Evolutionary conservation across 23 tunicate genomes (phyloP).

Genomic region (Botrylloides violaceus): DNA sequence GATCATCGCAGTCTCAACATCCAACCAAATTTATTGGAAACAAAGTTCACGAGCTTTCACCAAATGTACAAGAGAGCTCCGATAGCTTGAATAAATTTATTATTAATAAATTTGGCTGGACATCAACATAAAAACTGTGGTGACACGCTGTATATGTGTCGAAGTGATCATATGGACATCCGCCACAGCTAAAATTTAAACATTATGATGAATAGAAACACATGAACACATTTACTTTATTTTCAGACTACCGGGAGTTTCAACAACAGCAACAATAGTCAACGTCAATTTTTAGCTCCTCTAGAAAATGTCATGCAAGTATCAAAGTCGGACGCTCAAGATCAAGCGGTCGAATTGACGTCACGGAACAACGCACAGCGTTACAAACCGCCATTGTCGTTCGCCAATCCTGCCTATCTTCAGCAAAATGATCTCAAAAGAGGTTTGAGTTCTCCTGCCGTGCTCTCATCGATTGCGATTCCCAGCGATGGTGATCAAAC

Average conservation of each 20-base stretch:
- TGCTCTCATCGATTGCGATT: neutral
- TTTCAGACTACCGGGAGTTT: constrained; percentile 34
- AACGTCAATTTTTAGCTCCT: constrained; percentile 12
- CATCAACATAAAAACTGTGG: too few species aligned
- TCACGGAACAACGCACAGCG: neutral
- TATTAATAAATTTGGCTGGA: too few species aligned
- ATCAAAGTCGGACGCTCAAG: neutral
- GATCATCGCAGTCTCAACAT: too few species aligned
- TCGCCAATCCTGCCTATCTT: constrained; percentile 66
- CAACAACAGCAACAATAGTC: constrained; percentile 77
- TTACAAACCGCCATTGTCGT: constrained; percentile 48
- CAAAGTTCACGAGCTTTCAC: too few species aligned
- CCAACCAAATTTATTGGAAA: too few species aligned
- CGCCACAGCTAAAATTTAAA: too few species aligned
- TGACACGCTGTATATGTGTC: too few species aligned
- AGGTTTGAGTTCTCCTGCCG: constrained; percentile 24
- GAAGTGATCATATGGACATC: too few species aligned
- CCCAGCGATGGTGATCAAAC: neutral
- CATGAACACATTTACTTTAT: neutral
- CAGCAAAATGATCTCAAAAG: neutral
- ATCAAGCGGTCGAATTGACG: neutral
- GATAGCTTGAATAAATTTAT: too few species aligned
- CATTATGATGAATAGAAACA: too few species aligned
- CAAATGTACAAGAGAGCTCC: too few species aligned
- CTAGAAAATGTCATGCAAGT: constrained; percentile 11